A percentile compares a stretch with the other conserved stretches of the same genome.
Conservation (phyloP, 2,113 vertebrate species). For the Myanophis thanlyinensis region DNA sequence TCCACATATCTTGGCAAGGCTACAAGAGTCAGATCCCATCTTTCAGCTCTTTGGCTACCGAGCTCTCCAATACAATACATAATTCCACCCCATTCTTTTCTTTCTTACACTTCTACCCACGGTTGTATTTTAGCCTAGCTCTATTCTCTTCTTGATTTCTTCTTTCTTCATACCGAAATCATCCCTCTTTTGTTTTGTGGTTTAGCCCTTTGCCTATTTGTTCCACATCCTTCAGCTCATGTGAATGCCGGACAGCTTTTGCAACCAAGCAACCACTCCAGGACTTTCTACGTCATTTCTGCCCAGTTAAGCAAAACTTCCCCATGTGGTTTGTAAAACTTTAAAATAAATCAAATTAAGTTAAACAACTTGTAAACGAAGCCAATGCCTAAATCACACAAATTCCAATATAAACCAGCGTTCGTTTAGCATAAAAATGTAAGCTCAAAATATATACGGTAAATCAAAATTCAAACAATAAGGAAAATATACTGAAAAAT, state of each 20-base stretch:
- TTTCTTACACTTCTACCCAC: neutral
- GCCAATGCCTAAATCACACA: neutral
- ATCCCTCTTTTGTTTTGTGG: neutral
- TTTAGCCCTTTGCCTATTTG: neutral
- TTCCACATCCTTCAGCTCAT: neutral
- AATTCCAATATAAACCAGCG: neutral
- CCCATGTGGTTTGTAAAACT: neutral
- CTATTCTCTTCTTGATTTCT: neutral
- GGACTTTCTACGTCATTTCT: neutral
- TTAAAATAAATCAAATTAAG: neutral
- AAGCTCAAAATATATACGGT: neutral
- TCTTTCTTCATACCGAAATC: neutral
- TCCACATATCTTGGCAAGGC: neutral
- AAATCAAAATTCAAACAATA: neutral
- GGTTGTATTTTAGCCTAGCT: neutral
- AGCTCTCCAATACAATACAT: neutral
- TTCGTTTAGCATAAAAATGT: neutral
- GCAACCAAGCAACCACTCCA: neutral
- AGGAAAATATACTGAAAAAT: neutral
- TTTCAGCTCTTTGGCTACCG: neutral
- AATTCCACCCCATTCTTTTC: neutral
- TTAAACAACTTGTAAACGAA: neutral
- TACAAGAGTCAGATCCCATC: neutral
- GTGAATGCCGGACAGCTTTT: neutral
- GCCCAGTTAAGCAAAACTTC: neutral